These are phyloP conservation scores for Lycia hirtaria DNA, from an alignment of 2,888 invertebrate genomes.

Conservation along the genomic window DNA sequence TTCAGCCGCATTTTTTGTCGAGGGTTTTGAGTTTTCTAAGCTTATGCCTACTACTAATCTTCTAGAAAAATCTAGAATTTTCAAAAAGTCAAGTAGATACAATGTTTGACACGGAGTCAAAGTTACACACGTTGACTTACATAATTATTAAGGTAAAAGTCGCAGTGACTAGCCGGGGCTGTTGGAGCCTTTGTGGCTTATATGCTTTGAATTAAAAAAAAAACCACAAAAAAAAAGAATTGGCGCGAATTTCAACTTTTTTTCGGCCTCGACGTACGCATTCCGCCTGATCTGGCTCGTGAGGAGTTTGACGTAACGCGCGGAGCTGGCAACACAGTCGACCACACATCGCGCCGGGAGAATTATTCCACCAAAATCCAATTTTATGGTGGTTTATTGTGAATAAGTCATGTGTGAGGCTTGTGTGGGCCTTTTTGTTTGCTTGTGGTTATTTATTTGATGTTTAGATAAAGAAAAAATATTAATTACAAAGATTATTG, in stretches of 20 bases:
- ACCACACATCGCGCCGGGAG: conserved; percentile 59
- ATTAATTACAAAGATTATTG: conserved; percentile 10
- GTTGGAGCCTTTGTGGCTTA: too few relatives aligned
- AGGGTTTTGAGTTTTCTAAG: too few relatives aligned
- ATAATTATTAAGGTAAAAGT: too few relatives aligned
- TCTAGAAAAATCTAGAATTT: too few relatives aligned
- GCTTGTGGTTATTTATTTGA: conserved; percentile 25
- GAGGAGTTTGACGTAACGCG: conserved; percentile 74
- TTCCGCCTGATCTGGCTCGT: conserved; percentile 66
- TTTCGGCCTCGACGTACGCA: conserved; percentile 49
- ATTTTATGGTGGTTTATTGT: conserved; percentile 69
- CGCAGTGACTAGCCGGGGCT: too few relatives aligned
- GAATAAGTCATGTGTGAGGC: conserved; percentile 42
- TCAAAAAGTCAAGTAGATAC: too few relatives aligned
- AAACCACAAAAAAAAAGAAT: not conserved
- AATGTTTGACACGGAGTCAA: too few relatives aligned
- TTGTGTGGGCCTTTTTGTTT: conserved; percentile 26
- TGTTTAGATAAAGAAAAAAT: conserved; percentile 18
- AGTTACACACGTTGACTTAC: too few relatives aligned
- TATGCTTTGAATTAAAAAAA: too few relatives aligned
- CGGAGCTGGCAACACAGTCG: conserved; percentile 63
- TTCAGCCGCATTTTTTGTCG: too few relatives aligned
- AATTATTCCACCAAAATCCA: conserved; percentile 70
- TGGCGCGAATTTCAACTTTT: conserved; percentile 37
- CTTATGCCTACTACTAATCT: too few relatives aligned